Percentiles rank a stretch among this genome's conserved stretches.
Conservation (phyloP, 2,113 vertebrate genomes). For the Dicerorhinus sumatrensis region DNA sequence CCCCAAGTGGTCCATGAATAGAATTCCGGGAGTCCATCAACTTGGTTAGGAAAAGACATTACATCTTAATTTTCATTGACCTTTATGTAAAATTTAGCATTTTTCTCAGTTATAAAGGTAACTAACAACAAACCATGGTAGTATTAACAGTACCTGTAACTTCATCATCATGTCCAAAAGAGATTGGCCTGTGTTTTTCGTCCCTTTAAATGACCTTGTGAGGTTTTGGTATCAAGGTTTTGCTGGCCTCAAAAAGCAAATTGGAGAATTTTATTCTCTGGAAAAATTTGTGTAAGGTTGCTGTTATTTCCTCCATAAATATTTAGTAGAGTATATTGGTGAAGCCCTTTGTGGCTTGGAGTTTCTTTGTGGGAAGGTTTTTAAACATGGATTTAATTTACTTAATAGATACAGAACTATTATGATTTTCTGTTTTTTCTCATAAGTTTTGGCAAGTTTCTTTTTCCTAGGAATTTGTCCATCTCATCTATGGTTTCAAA, state of each 20-base stretch:
- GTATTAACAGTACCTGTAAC: background rate
- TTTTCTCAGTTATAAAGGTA: background rate
- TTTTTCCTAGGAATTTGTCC: slow-evolving; percentile 11
- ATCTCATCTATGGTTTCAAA: background rate
- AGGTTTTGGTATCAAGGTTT: background rate
- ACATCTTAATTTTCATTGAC: background rate
- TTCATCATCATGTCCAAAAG: background rate
- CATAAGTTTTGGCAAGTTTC: background rate
- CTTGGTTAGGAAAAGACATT: background rate
- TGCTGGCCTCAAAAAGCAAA: background rate
- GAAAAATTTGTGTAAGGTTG: background rate
- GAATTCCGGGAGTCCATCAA: background rate
- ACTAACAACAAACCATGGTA: background rate
- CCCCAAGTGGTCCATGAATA: background rate
- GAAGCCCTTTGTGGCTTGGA: background rate
- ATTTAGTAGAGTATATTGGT: background rate
- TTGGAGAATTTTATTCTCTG: slow-evolving; percentile 26
- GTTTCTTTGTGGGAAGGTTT: background rate
- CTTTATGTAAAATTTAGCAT: background rate
- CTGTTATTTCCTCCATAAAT: slow-evolving; percentile 12
- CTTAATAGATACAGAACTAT: background rate
- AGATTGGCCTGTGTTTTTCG: background rate
- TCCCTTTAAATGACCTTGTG: background rate
- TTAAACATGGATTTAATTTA: slow-evolving; percentile 48
- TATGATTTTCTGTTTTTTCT: background rate